Base-by-base conservation (phyloP, 2,113 vertebrate species). In the Erythrocebus patas region DNA sequence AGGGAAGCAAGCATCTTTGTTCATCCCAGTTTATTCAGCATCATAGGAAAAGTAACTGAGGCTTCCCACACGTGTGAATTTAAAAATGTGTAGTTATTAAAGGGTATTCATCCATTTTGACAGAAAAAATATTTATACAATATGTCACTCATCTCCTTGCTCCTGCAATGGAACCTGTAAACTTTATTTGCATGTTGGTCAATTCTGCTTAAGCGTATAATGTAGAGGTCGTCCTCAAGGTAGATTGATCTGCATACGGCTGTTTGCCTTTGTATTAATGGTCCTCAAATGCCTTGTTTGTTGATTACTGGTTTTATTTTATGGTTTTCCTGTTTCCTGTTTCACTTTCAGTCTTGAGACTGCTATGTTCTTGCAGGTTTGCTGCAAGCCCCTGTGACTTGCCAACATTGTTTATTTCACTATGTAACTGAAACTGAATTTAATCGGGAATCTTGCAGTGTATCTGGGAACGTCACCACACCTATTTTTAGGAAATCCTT, bases 231-330 rank as follows among this genome's bases (percentile, higher is more conserved):
- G 0, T 30, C 27, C 25, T 89, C 40, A 0, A 0, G 18, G 16
- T 10, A 20, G 8, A 32, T 0, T 35, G 14, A 83, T 70, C 38
- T 68, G 38, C n/a, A 0, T 0, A 0, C 2, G 22, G n/a, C 35
- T 32, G 1, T n/a, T 30, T 57, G 75, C 11, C 57, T 88, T 78
- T 30, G 1, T 4, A 2, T 9, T 38, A 35, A 1, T 43, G 38
- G 52, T 25, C 73, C 68, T 32, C 38, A 45, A 12, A 9, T 10
- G 45, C 12, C 73, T 30, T 8, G 40, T 70, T 85, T 61, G 23
- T 10, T n/a, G 25, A 43, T 66, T 13, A 13, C 1, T 6, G 50
- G 8, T 50, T 86, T 92, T 75, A 18, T 4, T 89, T 79, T 79
- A 64, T 55, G 55, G 9, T 40, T 89, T 72, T 38, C 25, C 52